A percentile compares a stretch with the other conserved stretches of the same genome.
Evolutionary conservation across 2,113 vertebrate genomes (phyloP).

Genomic region (Atrichornis clamosus): DNA sequence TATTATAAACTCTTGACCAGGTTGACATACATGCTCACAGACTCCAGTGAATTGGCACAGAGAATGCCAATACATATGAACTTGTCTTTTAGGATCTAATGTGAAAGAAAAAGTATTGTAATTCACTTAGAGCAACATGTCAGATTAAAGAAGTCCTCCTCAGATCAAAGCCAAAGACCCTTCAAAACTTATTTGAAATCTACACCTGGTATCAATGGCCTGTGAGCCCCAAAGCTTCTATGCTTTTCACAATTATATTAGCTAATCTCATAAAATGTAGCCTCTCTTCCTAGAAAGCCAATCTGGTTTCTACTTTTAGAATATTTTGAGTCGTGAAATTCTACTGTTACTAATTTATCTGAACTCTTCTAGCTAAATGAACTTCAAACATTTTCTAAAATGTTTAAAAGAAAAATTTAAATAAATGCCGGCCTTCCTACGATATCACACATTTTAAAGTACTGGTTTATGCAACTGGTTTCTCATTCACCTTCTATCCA

Average conservation of each 20-base stretch:
- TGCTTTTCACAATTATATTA: neutral
- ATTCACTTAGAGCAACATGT: neutral
- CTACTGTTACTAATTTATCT: neutral
- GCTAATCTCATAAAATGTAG: neutral
- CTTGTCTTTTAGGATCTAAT: neutral
- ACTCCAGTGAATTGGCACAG: neutral
- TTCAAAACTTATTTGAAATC: neutral
- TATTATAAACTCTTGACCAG: neutral
- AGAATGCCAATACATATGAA: neutral
- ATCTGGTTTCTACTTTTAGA: neutral
- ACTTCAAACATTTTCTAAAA: neutral
- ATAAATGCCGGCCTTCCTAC: neutral
- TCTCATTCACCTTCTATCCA: neutral
- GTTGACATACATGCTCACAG: neutral
- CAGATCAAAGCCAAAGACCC: neutral
- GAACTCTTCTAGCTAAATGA: neutral
- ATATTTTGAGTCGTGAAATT: neutral
- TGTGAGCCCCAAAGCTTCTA: neutral
- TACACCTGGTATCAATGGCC: neutral
- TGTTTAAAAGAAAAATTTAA: neutral
- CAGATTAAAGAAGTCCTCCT: neutral
- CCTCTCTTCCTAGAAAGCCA: neutral
- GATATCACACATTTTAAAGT: neutral
- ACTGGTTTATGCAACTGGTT: neutral
- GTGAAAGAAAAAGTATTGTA: neutral